Evolutionary conservation across 2,888 invertebrate species (phyloP).

Genomic region (Dromius quadrimaculatus): DNA sequence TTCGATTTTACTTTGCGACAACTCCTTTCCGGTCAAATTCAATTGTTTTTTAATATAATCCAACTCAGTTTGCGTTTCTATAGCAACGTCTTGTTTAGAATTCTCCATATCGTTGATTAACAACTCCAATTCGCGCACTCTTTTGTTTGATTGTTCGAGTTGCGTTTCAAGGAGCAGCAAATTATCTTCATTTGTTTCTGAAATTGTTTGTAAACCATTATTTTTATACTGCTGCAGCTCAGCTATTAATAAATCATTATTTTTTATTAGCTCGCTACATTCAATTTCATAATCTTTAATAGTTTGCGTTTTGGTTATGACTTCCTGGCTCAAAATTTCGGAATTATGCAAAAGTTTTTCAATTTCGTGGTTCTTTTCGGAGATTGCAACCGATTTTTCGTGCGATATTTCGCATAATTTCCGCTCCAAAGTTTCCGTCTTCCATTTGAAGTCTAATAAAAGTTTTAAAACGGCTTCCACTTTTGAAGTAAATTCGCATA

Average conservation of each 20-base stretch:
- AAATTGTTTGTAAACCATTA: slow-evolving; percentile 77
- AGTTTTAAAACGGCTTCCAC: slow-evolving; percentile 71
- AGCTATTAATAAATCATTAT: slow-evolving; percentile 77
- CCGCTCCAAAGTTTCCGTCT: slow-evolving; percentile 71
- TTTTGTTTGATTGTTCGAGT: slow-evolving; percentile 68
- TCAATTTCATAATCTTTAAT: slow-evolving; percentile 71
- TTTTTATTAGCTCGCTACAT: slow-evolving; percentile 76
- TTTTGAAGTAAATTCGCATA: slow-evolving; percentile 63
- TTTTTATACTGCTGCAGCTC: slow-evolving; percentile 75
- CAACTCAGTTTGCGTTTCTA: slow-evolving; percentile 56
- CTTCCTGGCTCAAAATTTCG: slow-evolving; percentile 63
- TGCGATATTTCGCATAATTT: slow-evolving; percentile 71
- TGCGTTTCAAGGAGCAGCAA: slow-evolving; percentile 74
- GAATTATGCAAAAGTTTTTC: slow-evolving; percentile 63
- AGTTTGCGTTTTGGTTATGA: slow-evolving; percentile 61
- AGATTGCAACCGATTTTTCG: slow-evolving; percentile 64
- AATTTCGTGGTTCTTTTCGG: slow-evolving; percentile 64
- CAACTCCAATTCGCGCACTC: slow-evolving; percentile 66
- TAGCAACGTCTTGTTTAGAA: slow-evolving; percentile 55
- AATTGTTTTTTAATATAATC: slow-evolving; percentile 58
- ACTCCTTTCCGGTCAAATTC: slow-evolving; percentile 56
- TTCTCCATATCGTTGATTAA: slow-evolving; percentile 57
- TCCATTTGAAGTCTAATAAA: slow-evolving; percentile 71
- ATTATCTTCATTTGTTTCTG: slow-evolving; percentile 80
- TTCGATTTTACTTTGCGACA: slow-evolving; percentile 57